Base-by-base conservation (phyloP, 1,140 invertebrate species). In the Papilio helenus region DNA sequence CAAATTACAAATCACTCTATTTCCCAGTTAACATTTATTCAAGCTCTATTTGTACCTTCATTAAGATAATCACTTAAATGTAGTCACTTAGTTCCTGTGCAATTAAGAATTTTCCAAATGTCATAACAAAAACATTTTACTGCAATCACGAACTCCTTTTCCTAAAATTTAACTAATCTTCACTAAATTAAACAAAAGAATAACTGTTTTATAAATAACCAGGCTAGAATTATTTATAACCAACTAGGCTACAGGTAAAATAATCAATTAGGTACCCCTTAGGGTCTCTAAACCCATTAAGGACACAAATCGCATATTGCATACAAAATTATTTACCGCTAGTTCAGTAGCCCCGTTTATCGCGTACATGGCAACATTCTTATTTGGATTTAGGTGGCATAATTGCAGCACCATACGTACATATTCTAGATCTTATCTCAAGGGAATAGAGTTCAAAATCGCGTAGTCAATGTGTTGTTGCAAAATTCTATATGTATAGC, bases 321-420 rank as follows among this genome's bases (percentile, higher is more conserved):
- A 74, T 74, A 74, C 42, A 18, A 74, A 74, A 49, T 44, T 14
- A 26, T 46, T 74, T 74, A 74, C 72, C 72, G 72, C 72, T 74
- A 74, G 1, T 26, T 5, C 23, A 23, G 23, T 49, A 79, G 12
- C 29, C 3, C 72, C 44, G 42, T 23, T 71, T 49, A 12, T 12
- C 5, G 20, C 20, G 9, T 58, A 79, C 42, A 79, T 23, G 68
- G 79, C 65, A 77, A 80, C 79, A 79, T 49, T 84, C 78, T 76
- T 84, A 80, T 82, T 78, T 61, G 81, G 81, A 84, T 80, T 82
- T 80, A 80, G 81, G 78, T 79, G 81, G 79, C 81, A 46, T 79
- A 78, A 55, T 81, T 82, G 79, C 73, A 79, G 77, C 76, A 82
- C 44, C 29, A 46, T 58, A 83, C 51, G 39, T 44, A 20, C 72